These are phyloP conservation scores for Xanthia togata DNA, from an alignment of 2,888 invertebrate genomes.

Conservation along the genomic window DNA sequence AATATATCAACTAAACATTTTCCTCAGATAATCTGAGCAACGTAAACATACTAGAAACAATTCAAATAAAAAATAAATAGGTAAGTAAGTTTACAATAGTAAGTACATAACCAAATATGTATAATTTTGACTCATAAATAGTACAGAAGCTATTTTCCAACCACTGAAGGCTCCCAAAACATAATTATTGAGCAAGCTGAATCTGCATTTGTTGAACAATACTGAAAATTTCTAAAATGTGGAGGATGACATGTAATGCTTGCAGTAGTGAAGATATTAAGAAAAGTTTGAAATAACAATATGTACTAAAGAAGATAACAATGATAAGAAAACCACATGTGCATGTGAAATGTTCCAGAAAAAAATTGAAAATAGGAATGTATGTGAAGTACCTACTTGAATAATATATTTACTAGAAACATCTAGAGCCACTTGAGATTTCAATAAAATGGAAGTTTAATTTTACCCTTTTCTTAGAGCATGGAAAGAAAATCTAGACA, in stretches of 20 bases:
- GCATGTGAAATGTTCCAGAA: not conserved
- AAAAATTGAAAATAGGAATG: not conserved
- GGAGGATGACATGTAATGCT: not conserved
- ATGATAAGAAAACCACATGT: conserved; percentile 15
- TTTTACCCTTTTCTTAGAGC: not conserved
- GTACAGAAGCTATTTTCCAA: not conserved
- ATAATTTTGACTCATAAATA: not conserved
- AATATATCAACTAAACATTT: too few relatives aligned
- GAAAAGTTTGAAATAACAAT: too few relatives aligned
- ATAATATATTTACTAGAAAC: not conserved
- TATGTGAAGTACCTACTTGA: not conserved
- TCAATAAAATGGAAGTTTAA: not conserved
- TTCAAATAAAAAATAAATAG: not conserved
- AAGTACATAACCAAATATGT: too few relatives aligned
- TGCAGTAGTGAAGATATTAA: not conserved
- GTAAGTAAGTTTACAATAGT: too few relatives aligned
- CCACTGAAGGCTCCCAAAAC: not conserved
- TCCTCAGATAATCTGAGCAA: too few relatives aligned
- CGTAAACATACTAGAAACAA: not conserved
- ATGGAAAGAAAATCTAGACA: not conserved
- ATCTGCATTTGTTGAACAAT: not conserved
- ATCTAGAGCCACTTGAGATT: not conserved
- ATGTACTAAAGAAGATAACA: conserved; percentile 6
- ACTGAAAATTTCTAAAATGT: not conserved
- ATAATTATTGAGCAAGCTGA: not conserved